A percentile compares a stretch with the other conserved stretches of the same genome.
Evolutionary conservation across 1,140 invertebrate species (phyloP).

Genomic region (Caerostris darwini): DNA sequence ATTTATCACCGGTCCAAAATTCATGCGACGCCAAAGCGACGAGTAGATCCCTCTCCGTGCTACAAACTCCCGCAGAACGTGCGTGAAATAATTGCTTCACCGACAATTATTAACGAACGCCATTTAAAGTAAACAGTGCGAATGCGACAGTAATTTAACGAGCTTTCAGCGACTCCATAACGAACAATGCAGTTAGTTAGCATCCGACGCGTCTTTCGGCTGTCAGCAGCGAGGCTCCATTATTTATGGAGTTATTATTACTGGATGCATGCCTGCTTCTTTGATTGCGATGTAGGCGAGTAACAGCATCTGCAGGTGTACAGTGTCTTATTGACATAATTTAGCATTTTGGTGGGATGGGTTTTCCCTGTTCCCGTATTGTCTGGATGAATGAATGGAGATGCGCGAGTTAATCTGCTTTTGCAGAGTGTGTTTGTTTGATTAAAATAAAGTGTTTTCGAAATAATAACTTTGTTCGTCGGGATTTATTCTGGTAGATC

Average conservation of each 20-base stretch:
- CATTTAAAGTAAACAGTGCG: constrained; percentile 38
- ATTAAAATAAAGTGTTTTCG: too few species aligned
- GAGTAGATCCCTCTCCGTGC: neutral
- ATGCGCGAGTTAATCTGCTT: neutral
- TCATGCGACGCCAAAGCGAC: neutral
- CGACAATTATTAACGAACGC: constrained; percentile 34
- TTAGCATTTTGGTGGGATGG: neutral
- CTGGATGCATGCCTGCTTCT: neutral
- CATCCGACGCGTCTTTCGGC: neutral
- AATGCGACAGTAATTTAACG: neutral
- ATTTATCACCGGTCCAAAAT: neutral
- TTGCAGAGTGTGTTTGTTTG: neutral
- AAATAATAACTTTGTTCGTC: too few species aligned
- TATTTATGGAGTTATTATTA: neutral
- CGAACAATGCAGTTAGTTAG: neutral
- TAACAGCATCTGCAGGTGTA: neutral
- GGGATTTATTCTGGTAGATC: too few species aligned
- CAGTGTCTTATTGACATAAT: neutral
- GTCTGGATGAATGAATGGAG: neutral
- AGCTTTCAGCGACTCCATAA: neutral
- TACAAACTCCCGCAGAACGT: neutral
- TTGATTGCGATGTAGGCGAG: neutral
- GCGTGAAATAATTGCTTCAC: neutral
- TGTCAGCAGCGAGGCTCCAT: neutral
- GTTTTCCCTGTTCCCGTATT: too few species aligned